Percentiles rank a stretch among this genome's conserved stretches.
Evolutionary conservation across 2,113 vertebrate genomes (phyloP).

Genomic region (Pandion haliaetus): DNA sequence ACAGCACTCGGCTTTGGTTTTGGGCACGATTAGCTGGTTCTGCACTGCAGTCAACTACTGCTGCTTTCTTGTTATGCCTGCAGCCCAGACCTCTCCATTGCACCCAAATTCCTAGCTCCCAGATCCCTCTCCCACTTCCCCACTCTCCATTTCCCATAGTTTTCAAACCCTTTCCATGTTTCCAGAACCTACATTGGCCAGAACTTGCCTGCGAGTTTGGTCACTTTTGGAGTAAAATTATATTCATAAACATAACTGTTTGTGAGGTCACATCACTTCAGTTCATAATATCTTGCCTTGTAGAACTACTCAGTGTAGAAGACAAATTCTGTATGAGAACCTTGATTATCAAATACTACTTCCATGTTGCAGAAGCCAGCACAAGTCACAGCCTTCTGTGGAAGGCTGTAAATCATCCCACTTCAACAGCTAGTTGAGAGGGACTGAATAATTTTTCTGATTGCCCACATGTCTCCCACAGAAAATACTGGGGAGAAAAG

Average conservation of each 20-base stretch:
- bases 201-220: background rate
- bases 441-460: background rate
- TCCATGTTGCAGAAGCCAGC: background rate
- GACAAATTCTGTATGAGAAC: background rate
- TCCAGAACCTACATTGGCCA: background rate
- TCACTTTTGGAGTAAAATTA: background rate
- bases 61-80: background rate
- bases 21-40: background rate
- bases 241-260: accelerated
- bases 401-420: background rate
- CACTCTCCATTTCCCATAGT: background rate
- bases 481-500: slow-evolving; percentile 20
- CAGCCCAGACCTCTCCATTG: background rate
- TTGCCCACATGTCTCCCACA: background rate
- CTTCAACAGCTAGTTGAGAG: background rate
- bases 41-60: background rate
- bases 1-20: background rate
- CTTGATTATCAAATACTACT: background rate
- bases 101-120: background rate
- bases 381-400: background rate
- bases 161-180: background rate
- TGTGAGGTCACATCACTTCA: background rate
- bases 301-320: background rate
- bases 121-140: background rate
- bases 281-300: background rate